Percentiles rank a stretch among this genome's conserved stretches.
Evolutionary conservation across 2,113 vertebrate genomes (phyloP).

Genomic region (Istiophorus platypterus): DNA sequence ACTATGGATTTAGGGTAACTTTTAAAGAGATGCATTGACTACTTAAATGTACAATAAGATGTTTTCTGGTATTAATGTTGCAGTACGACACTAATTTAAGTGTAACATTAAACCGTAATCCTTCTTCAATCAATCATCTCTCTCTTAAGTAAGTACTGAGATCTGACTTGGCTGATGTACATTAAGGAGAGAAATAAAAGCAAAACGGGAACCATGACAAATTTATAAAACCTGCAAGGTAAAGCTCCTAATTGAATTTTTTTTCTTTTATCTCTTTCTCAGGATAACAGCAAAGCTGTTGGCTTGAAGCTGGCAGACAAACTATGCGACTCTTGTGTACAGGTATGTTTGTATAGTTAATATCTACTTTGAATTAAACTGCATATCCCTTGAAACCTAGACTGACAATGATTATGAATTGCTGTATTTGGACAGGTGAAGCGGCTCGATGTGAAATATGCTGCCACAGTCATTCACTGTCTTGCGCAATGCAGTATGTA

Average conservation of each 20-base stretch:
- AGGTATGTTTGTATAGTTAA: slow-evolving; percentile 58
- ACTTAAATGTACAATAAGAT: not conserved
- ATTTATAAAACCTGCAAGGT: no score
- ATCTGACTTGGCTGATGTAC: not conserved
- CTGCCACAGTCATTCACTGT: slow-evolving; percentile 68
- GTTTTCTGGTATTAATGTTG: not conserved
- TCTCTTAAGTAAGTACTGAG: not conserved
- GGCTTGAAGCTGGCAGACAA: slow-evolving; percentile 39
- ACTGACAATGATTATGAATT: not conserved
- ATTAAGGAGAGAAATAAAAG: not conserved
- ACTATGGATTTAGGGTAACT: not conserved
- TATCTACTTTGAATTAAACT: not conserved
- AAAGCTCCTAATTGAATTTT: not conserved
- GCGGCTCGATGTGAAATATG: slow-evolving; percentile 71
- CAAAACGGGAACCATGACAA: slow-evolving; percentile 9
- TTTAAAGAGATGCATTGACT: no score
- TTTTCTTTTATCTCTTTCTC: slow-evolving; percentile 18
- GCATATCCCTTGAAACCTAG: no score
- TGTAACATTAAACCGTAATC: not conserved
- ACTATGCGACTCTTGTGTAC: slow-evolving; percentile 70
- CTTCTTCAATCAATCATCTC: not conserved
- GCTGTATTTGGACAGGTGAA: slow-evolving; percentile 69
- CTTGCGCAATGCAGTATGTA: slow-evolving; percentile 72
- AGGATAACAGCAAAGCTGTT: slow-evolving; percentile 64
- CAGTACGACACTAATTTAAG: not conserved